Conservation (phyloP, 2,888 invertebrate genomes). For the Drosophila sordidapex region DNA sequence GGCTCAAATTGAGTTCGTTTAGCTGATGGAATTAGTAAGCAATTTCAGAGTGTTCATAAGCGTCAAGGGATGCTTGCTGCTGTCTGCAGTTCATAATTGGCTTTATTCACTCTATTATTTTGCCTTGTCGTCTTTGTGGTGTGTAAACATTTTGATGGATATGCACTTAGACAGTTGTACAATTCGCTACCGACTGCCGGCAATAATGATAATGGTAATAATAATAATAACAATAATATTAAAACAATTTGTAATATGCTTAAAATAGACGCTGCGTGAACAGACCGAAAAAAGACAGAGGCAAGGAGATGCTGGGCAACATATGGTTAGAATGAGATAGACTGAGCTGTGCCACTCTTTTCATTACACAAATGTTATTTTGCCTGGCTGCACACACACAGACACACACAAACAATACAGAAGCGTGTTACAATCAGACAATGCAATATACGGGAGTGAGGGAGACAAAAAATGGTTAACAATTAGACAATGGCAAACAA, state of each 20-base stretch:
- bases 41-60: not conserved
- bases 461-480: constrained; percentile 63
- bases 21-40: not conserved
- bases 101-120: constrained; percentile 22
- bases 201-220: constrained; percentile 20
- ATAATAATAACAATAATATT: constrained; percentile 40
- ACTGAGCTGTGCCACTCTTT: constrained; percentile 41
- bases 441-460: constrained; percentile 44
- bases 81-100: constrained; percentile 32
- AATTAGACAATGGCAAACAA: constrained; percentile 73
- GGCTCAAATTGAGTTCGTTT: not conserved
- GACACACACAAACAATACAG: constrained; percentile 41
- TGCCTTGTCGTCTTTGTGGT: constrained; percentile 30
- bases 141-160: constrained; percentile 54
- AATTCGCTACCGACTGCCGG: constrained; percentile 9
- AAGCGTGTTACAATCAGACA: constrained; percentile 64
- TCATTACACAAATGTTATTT: constrained; percentile 76
- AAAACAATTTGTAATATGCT: constrained; percentile 61
- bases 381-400: constrained; percentile 35
- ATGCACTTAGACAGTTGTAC: constrained; percentile 30
- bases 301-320: not conserved
- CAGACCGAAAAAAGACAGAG: constrained; percentile 3
- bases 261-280: constrained; percentile 60
- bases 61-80: not conserved
- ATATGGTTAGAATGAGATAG: not conserved